Evolutionary conservation across 1,140 invertebrate species (phyloP), one percentile per base, ranked within the genome.

Genomic region (Cryptotermes secundus): DNA sequence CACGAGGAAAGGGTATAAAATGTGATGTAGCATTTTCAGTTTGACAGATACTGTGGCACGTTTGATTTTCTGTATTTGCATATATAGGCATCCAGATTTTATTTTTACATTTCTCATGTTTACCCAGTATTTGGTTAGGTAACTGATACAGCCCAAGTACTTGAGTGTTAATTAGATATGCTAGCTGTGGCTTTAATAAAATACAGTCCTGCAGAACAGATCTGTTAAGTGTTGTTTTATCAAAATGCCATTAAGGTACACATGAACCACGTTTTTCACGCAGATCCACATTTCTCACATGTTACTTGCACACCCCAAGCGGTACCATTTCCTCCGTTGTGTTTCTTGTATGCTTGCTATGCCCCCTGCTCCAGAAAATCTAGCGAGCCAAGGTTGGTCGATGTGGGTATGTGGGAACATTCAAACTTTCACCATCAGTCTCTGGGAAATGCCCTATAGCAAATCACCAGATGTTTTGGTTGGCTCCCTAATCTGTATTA

Each of bases 401-500:
- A 49, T 16, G 14, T 49, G 59, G 59, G 59, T 72, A 72, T 72
- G n/a, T 72, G 59, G 59, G 59, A 16, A 72, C 59, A 72, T 72
- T 72, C 59, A 72, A 72, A 72, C 59, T 72, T n/a, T 31, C 59
- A 72, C 59, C 59, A 72, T 72, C 59, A 72, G 26, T 72, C 53
- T 38, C 10, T 49, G 14, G 45, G 14, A 49, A 49, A 72, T 31
- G 59, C 59, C 2, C 59, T 72, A 31, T 9, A 72, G 31, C 59
- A 31, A 72, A 72, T n/a, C 59, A n/a, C 59, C 59, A 72, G 59
- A 31, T 72, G 59, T 31, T 72, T 72, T n/a, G 26, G 26, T 72
- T 72, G 59, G 59, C 59, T 72, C 59, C n/a, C 59, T 72, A 72
- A 72, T 72, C 53, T 59, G 59, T 72, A 72, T 72, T 72, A 72